phyloP scores from a whole-genome alignment of 2,113 vertebrate species.

The Bufo bufo region DNA sequence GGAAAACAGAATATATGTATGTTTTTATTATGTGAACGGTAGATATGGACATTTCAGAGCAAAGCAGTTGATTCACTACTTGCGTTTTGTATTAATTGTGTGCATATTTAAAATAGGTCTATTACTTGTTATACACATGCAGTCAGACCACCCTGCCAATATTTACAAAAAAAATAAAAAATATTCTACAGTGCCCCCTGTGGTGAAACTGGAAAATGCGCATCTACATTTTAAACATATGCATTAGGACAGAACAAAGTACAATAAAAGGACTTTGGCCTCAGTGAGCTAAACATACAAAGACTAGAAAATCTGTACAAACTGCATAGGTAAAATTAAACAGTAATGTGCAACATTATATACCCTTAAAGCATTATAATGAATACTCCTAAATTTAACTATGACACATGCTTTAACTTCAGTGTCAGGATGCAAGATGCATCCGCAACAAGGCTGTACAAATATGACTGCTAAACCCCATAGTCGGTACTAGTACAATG shows the following conservation, averaged over 20 bases:
- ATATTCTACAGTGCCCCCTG: conserved; percentile 10
- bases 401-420: background rate
- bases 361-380: conserved; percentile 78
- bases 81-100: background rate
- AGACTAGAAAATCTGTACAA: conserved; percentile 73
- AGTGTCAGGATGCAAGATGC: background rate
- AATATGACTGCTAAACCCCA: conserved; percentile 58
- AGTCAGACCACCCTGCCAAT: background rate
- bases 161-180: background rate
- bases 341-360: conserved; percentile 80
- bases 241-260: conserved; percentile 59
- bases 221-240: conserved; percentile 64
- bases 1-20: background rate
- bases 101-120: background rate
- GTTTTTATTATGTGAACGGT: background rate
- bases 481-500: conserved; percentile 65
- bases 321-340: conserved; percentile 80
- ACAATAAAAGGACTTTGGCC: conserved; percentile 64
- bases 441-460: background rate
- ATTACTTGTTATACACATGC: background rate
- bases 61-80: background rate
- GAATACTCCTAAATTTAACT: background rate
- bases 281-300: conserved; percentile 70
- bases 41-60: background rate
- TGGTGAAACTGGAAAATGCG: background rate